phyloP scores from a whole-genome alignment of 2,888 invertebrate genomes.

The Drosophila kanekoi region DNA sequence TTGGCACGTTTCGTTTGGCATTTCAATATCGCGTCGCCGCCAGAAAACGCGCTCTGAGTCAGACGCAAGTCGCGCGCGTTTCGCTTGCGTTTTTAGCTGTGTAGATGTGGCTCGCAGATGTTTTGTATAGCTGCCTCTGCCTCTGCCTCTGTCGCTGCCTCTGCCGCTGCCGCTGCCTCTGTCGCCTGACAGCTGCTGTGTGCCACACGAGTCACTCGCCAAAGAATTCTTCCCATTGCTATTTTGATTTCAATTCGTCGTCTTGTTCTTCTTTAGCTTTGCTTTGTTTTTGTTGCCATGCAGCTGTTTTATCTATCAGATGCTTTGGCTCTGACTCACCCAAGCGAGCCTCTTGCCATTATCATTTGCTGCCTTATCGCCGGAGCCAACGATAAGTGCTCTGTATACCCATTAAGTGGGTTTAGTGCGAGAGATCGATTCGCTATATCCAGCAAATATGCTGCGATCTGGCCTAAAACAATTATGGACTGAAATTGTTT shows the following conservation, averaged over 20 bases:
- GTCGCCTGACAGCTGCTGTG: constrained; percentile 30
- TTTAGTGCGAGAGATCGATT: not conserved
- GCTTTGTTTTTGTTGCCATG: constrained; percentile 55
- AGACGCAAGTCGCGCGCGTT: constrained; percentile 49
- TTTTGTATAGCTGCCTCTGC: constrained; percentile 21
- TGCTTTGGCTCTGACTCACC: constrained; percentile 64
- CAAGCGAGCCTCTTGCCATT: constrained; percentile 20
- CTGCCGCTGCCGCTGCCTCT: constrained; percentile 11
- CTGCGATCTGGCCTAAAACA: constrained; percentile 18
- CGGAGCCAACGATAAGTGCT: constrained; percentile 23
- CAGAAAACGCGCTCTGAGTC: constrained; percentile 53
- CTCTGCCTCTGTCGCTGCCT: constrained; percentile 17
- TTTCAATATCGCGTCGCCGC: constrained; percentile 43
- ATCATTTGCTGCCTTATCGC: constrained; percentile 27
- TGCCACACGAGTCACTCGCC: constrained; percentile 26
- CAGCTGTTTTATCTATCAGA: constrained; percentile 77
- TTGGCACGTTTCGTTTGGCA: constrained; percentile 61
- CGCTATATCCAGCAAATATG: constrained; percentile 3
- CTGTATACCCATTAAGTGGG: not conserved
- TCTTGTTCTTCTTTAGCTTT: constrained; percentile 5
- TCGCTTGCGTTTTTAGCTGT: constrained; percentile 34
- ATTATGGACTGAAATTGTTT: constrained; percentile 18
- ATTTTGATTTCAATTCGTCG: constrained; percentile 65
- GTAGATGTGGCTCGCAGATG: constrained; percentile 33
- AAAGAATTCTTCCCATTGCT: constrained; percentile 74